Conservation (phyloP, 2,888 invertebrate genomes). For the Philereme transversata region DNA sequence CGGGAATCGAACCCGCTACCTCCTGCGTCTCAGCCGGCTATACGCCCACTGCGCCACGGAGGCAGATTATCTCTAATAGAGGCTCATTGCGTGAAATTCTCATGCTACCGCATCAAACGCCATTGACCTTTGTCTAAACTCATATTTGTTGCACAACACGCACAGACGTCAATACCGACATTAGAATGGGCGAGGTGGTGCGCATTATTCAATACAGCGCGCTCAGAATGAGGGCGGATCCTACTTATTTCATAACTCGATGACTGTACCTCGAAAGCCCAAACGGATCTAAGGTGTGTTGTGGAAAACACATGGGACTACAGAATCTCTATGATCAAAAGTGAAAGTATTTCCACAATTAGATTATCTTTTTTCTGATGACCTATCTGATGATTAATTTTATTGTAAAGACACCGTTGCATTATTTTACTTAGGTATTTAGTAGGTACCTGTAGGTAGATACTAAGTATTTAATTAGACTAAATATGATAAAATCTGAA, state of each 20-base stretch:
- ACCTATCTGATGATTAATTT: too few relatives aligned
- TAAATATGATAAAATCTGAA: too few relatives aligned
- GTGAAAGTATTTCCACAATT: slow-evolving; percentile 1
- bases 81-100: slow-evolving; percentile 4
- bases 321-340: slow-evolving; percentile 2
- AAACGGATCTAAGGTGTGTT: slow-evolving; percentile 21
- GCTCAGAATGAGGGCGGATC: slow-evolving; percentile 61
- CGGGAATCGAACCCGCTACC: too few relatives aligned
- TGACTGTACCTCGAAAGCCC: slow-evolving; percentile 21
- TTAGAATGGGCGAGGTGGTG: slow-evolving; percentile 57
- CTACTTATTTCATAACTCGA: slow-evolving; percentile 65
- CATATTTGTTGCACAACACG: slow-evolving; percentile 55
- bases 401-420: too few relatives aligned
- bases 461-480: too few relatives aligned
- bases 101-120: slow-evolving; percentile 37
- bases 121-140: slow-evolving; percentile 61
- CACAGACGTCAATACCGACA: slow-evolving; percentile 51
- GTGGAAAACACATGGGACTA: slow-evolving; percentile 3
- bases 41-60: too few relatives aligned
- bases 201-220: slow-evolving; percentile 61
- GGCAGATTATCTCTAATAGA: background rate
- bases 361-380: too few relatives aligned
- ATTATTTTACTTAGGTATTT: too few relatives aligned
- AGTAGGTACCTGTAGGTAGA: too few relatives aligned
- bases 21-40: too few relatives aligned